phyloP scores from a whole-genome alignment of 64 coral and sea anemone species.

The Actinia tenebrosa region DNA sequence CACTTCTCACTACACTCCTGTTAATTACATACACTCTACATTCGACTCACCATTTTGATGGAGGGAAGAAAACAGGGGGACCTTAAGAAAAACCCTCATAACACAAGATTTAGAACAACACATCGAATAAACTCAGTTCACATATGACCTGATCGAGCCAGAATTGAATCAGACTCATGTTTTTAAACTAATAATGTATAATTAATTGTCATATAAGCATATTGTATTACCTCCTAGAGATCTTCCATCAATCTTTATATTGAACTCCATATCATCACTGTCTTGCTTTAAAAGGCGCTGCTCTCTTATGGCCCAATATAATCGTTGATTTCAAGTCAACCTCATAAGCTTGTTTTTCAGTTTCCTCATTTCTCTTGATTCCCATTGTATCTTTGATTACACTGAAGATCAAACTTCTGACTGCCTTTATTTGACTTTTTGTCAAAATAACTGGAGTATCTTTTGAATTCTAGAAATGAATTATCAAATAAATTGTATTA shows the following conservation, averaged over 20 bases:
- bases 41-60: too few species aligned
- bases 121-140: too few species aligned
- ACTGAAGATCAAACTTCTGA: slow-evolving; percentile 2
- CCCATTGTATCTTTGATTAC: background rate
- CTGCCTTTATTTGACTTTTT: slow-evolving; percentile 30
- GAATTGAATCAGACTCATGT: too few species aligned
- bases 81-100: too few species aligned
- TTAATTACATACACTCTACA: too few species aligned
- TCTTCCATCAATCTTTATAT: slow-evolving; percentile 34
- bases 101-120: too few species aligned
- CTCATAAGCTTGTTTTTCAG: background rate
- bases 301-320: slow-evolving; percentile 27
- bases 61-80: too few species aligned
- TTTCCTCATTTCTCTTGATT: slow-evolving; percentile 5
- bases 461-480: background rate
- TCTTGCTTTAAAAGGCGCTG: background rate
- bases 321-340: background rate
- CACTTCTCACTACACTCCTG: too few species aligned
- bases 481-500: background rate
- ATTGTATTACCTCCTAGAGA: slow-evolving; percentile 13
- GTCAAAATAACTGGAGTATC: slow-evolving; percentile 17
- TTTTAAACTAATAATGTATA: too few species aligned
- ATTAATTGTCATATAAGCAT: background rate
- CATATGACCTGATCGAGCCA: too few species aligned
- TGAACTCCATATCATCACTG: slow-evolving; percentile 19